Conservation (phyloP, 2,113 vertebrate species). For the Marmota monax region DNA sequence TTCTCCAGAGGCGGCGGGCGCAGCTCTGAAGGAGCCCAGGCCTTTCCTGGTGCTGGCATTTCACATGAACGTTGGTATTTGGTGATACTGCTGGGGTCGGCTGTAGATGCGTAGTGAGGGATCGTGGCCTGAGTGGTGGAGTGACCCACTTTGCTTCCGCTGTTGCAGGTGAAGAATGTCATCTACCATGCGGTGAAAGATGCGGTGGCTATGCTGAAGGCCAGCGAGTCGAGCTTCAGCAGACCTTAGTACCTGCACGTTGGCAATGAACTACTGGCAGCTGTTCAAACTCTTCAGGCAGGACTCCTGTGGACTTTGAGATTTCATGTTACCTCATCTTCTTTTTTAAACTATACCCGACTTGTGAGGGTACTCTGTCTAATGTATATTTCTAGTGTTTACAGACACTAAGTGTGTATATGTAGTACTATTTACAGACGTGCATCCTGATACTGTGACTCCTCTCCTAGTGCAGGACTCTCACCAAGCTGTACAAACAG, state of each 20-base stretch:
- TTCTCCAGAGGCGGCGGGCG: not conserved
- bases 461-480: conserved; percentile 86
- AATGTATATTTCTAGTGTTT: conserved; percentile 90
- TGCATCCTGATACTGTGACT: conserved; percentile 87
- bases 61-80: not conserved
- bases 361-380: conserved; percentile 85
- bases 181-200: conserved; percentile 92
- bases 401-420: conserved; percentile 88
- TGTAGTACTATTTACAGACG: conserved; percentile 86
- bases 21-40: not conserved
- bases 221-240: conserved; percentile 86
- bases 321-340: conserved; percentile 89
- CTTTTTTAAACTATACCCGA: conserved; percentile 86
- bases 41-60: not conserved
- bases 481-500: conserved; percentile 85
- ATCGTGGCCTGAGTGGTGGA: too few species aligned
- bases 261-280: conserved; percentile 86
- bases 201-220: conserved; percentile 89
- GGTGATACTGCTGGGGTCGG: not conserved
- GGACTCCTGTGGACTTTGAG: conserved; percentile 88
- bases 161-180: conserved; percentile 90
- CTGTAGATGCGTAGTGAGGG: too few species aligned
- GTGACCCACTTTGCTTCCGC: not conserved
- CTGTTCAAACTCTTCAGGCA: conserved; percentile 87
- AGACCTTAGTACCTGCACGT: conserved; percentile 80